phyloP scores from a whole-genome alignment of 2,113 vertebrate genomes.

The Rhea americana region DNA sequence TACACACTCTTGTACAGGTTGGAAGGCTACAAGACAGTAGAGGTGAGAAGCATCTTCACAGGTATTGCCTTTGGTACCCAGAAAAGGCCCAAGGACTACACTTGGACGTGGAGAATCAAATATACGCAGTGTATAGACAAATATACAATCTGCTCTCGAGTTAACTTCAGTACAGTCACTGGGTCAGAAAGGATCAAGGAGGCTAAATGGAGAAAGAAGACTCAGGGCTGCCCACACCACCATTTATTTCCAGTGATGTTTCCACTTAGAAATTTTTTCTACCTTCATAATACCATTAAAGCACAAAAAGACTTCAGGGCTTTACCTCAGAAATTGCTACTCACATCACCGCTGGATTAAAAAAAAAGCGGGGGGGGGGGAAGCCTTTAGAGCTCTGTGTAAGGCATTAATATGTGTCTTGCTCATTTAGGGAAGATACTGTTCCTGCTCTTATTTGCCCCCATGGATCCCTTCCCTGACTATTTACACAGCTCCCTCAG shows the following conservation, averaged over 20 bases:
- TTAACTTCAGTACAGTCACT: background rate
- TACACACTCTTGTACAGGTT: rapidly evolving
- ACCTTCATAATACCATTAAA: background rate
- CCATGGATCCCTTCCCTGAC: background rate
- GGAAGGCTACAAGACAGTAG: rapidly evolving
- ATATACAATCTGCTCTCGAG: background rate
- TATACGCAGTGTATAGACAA: rapidly evolving
- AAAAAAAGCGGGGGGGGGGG: background rate
- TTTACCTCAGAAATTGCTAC: background rate
- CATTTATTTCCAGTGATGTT: background rate
- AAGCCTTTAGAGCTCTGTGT: background rate
- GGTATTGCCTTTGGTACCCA: background rate
- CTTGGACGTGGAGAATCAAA: background rate
- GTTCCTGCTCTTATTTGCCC: background rate
- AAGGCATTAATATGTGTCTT: background rate
- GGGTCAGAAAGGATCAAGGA: background rate
- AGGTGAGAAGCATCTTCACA: background rate
- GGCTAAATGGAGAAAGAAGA: background rate
- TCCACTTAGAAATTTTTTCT: background rate
- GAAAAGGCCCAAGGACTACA: background rate
- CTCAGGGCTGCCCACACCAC: background rate
- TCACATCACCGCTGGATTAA: background rate
- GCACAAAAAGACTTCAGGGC: background rate
- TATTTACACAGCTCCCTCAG: background rate
- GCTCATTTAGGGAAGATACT: background rate